These are phyloP conservation scores for Ceratoteleas bidentatus DNA, from an alignment of 1,140 invertebrate species.

Conservation along the genomic window DNA sequence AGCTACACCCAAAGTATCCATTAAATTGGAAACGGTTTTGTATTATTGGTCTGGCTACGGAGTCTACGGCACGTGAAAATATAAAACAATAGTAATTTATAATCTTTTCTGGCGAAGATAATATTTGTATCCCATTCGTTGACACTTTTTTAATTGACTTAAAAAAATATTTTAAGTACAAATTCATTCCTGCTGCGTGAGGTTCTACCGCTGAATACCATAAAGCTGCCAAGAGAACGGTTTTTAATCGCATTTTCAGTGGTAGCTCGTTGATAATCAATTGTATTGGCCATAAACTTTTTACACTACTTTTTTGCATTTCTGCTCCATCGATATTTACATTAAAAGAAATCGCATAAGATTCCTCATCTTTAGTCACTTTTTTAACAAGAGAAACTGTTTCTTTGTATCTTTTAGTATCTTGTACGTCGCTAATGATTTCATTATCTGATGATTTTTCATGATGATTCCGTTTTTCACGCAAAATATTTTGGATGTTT, in stretches of 20 bases:
- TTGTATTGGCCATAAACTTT: constrained; percentile 4
- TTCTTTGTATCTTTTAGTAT: not conserved
- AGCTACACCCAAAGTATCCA: constrained; percentile 15
- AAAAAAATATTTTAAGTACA: not conserved
- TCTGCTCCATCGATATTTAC: not conserved
- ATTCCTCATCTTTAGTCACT: not conserved
- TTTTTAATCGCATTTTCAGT: constrained; percentile 2
- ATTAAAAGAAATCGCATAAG: not conserved
- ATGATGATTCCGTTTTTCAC: not conserved
- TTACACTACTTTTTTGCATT: constrained; percentile 2
- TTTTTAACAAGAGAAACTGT: not conserved
- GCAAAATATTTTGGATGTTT: not conserved
- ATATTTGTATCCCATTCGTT: not conserved
- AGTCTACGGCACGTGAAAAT: not conserved
- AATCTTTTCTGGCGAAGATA: constrained; percentile 3
- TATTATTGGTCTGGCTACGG: constrained; percentile 11
- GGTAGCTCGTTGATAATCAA: not conserved
- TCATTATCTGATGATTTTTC: not conserved
- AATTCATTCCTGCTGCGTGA: not conserved
- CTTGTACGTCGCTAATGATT: not conserved
- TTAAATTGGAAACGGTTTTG: constrained; percentile 27
- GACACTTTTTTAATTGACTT: not conserved
- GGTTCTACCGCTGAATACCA: not conserved
- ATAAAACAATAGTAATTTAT: not conserved
- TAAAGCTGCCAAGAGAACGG: not conserved